These are phyloP conservation scores for Coccyzus lansbergi DNA, from an alignment of 2,797 vertebrate species.

Conservation along the genomic window DNA sequence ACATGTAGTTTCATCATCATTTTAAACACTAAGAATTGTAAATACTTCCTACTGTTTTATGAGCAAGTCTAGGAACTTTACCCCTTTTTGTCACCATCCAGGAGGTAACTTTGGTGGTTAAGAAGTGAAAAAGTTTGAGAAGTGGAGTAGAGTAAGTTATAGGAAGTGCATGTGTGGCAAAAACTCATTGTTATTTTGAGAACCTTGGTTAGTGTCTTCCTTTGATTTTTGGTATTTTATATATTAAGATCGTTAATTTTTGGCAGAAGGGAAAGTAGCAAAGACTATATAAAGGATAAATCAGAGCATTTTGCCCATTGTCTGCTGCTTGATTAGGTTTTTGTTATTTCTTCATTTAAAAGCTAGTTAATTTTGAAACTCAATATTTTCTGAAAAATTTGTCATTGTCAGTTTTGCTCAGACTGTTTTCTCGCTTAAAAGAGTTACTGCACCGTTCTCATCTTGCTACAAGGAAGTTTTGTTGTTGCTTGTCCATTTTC, in stretches of 20 bases:
- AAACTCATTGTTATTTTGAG: neutral
- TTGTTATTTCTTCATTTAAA: neutral
- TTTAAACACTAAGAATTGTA: neutral
- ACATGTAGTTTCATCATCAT: neutral
- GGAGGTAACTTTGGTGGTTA: neutral
- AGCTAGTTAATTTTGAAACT: neutral
- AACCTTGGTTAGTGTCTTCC: neutral
- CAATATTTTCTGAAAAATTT: neutral
- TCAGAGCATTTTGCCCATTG: neutral
- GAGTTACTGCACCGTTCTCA: neutral
- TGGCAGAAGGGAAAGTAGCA: neutral
- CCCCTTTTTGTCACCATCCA: neutral
- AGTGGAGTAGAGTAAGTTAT: neutral
- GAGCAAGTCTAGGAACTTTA: rapidly evolving
- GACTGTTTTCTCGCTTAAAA: neutral
- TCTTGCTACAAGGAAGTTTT: neutral
- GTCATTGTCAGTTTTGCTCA: neutral
- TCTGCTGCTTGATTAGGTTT: neutral
- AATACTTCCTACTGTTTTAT: neutral
- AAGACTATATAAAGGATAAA: neutral
- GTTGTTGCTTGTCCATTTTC: neutral
- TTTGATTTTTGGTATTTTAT: neutral
- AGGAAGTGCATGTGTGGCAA: neutral
- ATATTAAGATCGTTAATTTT: neutral
- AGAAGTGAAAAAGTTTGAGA: neutral